phyloP scores from a whole-genome alignment of 2,113 vertebrate genomes.

The Thomomys bottae region DNA sequence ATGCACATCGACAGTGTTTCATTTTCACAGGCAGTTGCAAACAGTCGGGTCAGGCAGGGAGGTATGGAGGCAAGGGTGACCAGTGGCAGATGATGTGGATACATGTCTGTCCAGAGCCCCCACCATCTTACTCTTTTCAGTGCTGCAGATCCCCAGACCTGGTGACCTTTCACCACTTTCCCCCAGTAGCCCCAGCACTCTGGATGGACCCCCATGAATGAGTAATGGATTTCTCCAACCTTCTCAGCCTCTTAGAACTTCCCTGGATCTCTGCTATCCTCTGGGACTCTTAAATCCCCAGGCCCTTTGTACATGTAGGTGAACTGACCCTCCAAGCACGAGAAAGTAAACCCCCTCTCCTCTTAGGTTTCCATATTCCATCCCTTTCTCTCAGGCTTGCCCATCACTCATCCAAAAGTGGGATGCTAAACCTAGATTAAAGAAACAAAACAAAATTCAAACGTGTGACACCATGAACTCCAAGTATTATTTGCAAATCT shows the following conservation, averaged over 20 bases:
- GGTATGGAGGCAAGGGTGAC: fast-evolving
- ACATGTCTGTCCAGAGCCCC: fast-evolving
- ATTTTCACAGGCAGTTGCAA: neutral
- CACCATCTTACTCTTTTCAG: fast-evolving
- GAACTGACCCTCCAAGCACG: fast-evolving
- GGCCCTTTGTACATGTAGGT: fast-evolving
- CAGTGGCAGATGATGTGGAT: neutral
- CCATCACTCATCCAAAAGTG: neutral
- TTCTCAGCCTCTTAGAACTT: neutral
- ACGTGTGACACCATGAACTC: constrained; percentile 58
- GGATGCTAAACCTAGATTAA: neutral
- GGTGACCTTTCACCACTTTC: neutral
- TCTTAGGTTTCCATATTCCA: neutral
- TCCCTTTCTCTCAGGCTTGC: neutral
- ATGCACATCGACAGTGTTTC: neutral
- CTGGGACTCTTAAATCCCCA: too few species aligned
- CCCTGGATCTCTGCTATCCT: fast-evolving
- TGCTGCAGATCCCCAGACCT: neutral
- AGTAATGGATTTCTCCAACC: too few species aligned
- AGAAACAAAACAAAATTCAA: neutral
- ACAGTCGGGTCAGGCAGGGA: neutral
- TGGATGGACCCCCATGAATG: too few species aligned
- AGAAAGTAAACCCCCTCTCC: neutral
- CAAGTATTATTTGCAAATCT: constrained; percentile 78
- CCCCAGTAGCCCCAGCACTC: too few species aligned